Base-by-base conservation (phyloP, 2,113 vertebrate genomes). In the Rhegmatorhina hoffmannsi region DNA sequence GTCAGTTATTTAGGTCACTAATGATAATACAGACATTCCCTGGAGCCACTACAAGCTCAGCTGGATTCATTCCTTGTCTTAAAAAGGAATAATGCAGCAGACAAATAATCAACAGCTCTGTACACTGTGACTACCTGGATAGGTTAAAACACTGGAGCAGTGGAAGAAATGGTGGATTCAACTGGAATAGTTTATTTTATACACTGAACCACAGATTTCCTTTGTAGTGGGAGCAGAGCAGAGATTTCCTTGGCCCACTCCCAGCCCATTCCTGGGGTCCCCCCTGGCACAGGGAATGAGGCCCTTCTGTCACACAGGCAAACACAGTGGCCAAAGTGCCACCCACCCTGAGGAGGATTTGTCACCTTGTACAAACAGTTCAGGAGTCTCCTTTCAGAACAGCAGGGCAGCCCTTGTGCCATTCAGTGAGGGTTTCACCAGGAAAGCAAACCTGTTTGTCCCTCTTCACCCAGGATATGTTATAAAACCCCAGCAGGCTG, bases 401-500 rank as follows among this genome's bases (percentile, higher is more conserved):
- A 85, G 74, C 77, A 72, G 86, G 79, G 77, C 87, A 91, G 92
- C 68, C 84, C 81, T 64, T 8, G 44, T 2, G 60, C 5, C 46
- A 8, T 5, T 74, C 1, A 49, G 53, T 13, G 20, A 74, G 43
- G 43, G 34, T 38, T 63, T 78, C 56, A 43, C 59, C 53, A 64
- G 74, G 55, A 89, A 82, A 90, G 14, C 53, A 69, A 69, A 78
- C 11, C 67, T 56, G 34, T 74, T 83, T 3, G 9, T 87, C 81
- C 80, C 90, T 76, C 59, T 89, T 52, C 56, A 58, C 31, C 49
- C 59, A 52, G 52, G 43, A 89, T 13, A 80, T 1, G 3, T n/a
- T 43, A 19, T n/a, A 86, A 66, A 84, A 77, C 84, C 67, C 9
- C 47, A 96, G 81, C 83, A n/a, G 66, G 66, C 84, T 92, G 44